phyloP scores from a whole-genome alignment of 2,888 invertebrate species.

The Bombylius major region DNA sequence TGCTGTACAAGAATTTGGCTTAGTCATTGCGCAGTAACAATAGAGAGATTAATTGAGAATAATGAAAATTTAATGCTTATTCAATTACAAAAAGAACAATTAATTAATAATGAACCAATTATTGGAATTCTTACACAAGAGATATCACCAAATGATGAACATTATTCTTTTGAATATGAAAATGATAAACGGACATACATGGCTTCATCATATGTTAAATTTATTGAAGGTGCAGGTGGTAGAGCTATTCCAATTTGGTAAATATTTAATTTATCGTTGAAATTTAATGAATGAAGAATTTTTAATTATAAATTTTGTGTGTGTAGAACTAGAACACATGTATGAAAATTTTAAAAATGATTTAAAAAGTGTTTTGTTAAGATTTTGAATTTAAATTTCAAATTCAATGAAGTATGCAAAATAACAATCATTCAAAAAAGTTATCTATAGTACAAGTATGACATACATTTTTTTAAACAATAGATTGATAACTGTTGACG shows the following conservation, averaged over 20 bases:
- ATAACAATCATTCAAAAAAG: no score
- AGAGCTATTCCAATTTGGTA: constrained; percentile 73
- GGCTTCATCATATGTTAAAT: constrained; percentile 79
- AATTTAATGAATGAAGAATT: neutral
- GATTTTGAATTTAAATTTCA: no score
- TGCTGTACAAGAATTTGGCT: neutral
- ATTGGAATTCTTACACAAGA: constrained; percentile 63
- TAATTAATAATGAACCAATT: constrained; percentile 43
- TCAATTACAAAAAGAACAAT: neutral
- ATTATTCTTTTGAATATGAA: neutral
- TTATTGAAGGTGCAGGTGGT: constrained; percentile 76
- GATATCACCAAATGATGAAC: constrained; percentile 32
- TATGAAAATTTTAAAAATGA: neutral
- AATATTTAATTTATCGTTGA: constrained; percentile 23
- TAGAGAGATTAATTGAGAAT: neutral
- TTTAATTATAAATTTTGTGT: no score
- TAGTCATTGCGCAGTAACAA: neutral
- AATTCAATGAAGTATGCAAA: no score
- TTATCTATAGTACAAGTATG: no score
- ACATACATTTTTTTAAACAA: no score
- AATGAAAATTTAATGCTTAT: neutral
- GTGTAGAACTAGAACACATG: no score
- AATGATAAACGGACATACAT: constrained; percentile 42
- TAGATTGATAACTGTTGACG: no score
- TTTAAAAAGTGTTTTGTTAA: no score